Evolutionary conservation across 2,113 vertebrate species (phyloP), one percentile per base, ranked within the genome.

Genomic region (Cynoglossus semilaevis): DNA sequence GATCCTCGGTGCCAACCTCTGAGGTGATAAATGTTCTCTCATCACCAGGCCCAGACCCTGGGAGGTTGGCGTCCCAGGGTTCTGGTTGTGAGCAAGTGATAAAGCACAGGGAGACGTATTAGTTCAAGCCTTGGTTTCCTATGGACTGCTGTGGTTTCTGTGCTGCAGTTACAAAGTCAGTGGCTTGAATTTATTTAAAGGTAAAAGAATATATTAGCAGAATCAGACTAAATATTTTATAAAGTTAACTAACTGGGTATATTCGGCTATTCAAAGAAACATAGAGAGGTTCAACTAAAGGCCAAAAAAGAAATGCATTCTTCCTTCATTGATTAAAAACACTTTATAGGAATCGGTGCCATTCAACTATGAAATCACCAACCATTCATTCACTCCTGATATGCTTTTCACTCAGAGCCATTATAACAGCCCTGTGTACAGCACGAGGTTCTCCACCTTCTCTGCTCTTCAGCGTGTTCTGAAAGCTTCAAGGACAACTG

Each of bases 1-100:
- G 1, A 6, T 61, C 67, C 48, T 63, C 56, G 58, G 14, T 58
- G 52, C 51, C 63, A 69, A 60, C 51, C 61, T n/a, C n/a, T n/a
- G 63, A 58, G 70, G 57, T 83, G 78, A 84, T 79, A 57, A 79
- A 81, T 72, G 64, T n/a, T 66, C 42, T 45, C 69, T 64, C 56
- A 70, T 72, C 47, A 18, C 45, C 56, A 44, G 58, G 72, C 67
- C 51, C 45, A 53, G 50, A 18, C 42, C 62, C 63, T 50, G 50
- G 22, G 62, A 61, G 17, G 44, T 70, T 77, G 78, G 62, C 68
- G 44, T 35, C 52, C 42, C 62, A 38, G 62, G 80, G 83, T 82
- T 78, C 67, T 70, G 61, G 55, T 49, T 22, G 72, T 10, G 35
- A 77, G 63, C 43, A 36, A 36, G 51, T 71, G 82, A 88, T 74